phyloP scores from a whole-genome alignment of 2,797 vertebrate species.

The Saxicola maurus region DNA sequence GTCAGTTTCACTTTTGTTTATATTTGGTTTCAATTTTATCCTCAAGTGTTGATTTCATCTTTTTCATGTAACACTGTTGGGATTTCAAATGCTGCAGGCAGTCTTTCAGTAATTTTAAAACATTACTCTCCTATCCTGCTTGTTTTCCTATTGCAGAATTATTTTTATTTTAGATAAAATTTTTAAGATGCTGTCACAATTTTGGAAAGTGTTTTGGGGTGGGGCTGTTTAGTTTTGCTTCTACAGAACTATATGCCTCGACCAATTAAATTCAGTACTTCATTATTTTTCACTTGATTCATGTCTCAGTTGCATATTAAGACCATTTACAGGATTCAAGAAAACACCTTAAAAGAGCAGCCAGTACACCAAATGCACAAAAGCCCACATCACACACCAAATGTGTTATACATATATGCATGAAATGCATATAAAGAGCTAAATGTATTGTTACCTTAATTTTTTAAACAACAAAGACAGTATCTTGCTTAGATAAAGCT shows the following conservation, averaged over 20 bases:
- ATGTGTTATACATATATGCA: not conserved
- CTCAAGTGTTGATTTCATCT: conserved; percentile 57
- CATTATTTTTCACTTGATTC: not conserved
- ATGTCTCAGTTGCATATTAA: not conserved
- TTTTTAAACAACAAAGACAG: not conserved
- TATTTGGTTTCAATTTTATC: conserved; percentile 59
- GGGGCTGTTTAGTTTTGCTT: not conserved
- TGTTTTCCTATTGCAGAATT: not conserved
- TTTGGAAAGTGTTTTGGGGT: not conserved
- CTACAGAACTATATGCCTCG: not conserved
- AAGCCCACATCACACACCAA: accelerated
- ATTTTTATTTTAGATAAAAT: not conserved
- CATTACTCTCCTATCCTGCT: not conserved
- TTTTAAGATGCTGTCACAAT: not conserved
- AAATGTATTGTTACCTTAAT: not conserved
- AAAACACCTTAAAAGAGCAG: not conserved
- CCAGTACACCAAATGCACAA: not conserved
- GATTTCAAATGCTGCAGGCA: not conserved
- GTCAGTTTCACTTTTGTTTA: conserved; percentile 54
- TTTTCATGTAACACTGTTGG: not conserved
- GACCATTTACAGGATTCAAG: not conserved
- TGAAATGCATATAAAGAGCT: not conserved
- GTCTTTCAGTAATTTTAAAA: not conserved
- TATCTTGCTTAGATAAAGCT: not conserved
- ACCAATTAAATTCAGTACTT: not conserved